Base-by-base conservation (phyloP, 1,140 invertebrate species). In the Theocolax elegans region DNA sequence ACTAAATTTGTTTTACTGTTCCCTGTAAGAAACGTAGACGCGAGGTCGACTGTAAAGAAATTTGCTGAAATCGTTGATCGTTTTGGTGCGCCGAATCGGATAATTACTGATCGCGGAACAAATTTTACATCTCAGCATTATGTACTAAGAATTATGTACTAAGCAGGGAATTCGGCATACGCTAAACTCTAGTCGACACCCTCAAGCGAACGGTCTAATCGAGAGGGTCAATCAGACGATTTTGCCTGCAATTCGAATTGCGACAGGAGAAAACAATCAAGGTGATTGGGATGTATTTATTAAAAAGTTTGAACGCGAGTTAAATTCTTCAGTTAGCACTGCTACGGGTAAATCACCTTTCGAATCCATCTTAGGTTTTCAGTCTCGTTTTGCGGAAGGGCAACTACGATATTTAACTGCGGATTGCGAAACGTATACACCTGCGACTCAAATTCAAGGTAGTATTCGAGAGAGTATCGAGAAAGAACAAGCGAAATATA, bases 101-200 rank as follows among this genome's bases (percentile, higher is more conserved):
- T n/a, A n/a, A n/a, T n/a, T 44, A 2, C 74, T 72, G 76, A 73
- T 31, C n/a, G 67, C 0, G 72, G 72, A 4, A 70, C 67, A 0
- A 13, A 42, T 2, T 70, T 75, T 25, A 74, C 63, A 3, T 75
- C 74, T 1, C 12, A 62, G 12, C n/a, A 51, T 10, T 76, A 74
- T 48, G n/a, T n/a, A n/a, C n/a, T 17, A 10, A 27, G 53, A 77
- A 35, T 74, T 77, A 56, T 75, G 75, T 17, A 27, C 65, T 2
- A 40, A 76, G 15, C 31, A 76, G 12, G 68, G 71, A 2, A 81
- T 83, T 12, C 73, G 71, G 46, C 76, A 80, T 58, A 68, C 72
- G 0, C 15, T 70, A 17, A 80, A 75, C 62, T 77, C 75, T 2
- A 73, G 77, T 27, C 54, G 60, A 15, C 75, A 69, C 15, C 76